Evolutionary conservation across 2,797 vertebrate species (phyloP), one percentile per base, ranked within the genome.

Genomic region (Astyanax mexicanus): DNA sequence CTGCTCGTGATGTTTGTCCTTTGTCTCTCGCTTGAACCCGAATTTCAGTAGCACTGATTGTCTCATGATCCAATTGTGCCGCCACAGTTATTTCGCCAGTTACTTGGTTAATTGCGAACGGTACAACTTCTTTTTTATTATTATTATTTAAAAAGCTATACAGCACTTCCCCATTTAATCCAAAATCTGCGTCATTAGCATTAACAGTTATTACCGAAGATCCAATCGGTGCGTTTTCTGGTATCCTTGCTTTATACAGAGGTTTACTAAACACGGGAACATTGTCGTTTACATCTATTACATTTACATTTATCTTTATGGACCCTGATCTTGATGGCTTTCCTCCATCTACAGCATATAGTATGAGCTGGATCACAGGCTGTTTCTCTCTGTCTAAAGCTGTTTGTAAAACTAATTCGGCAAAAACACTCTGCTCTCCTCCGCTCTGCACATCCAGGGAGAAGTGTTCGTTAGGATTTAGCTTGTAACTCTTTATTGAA

Each of bases 391-490:
- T 90, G 66, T 95, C 93, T 86, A 94, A 83, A 29, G 89, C 75
- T 85, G 90, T 92, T 74, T 91, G 91, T 64, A 93, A 72, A 47
- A 94, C 88, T 5, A 92, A 71, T 19, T 92, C 91, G 0, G 89
- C 69, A 6, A 82, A 84, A 0, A 80, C 35, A n/a, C 69, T 85
- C 0, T 81, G 66, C 0, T 87, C 82, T n/a, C 61, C 85, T 0
- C 83, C 93, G 0, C 79, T 92, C 88, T 91, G 72, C 86, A 88
- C 67, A 88, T 94, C 93, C 3, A 98, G 87, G 0, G 94, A 92
- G 69, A 98, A 98, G 80, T 95, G 85, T 0, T 91, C 86, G 0
- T 92, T 97, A 27, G 88, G 85, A 44, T 93, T 96, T 61, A 97
- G 88, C 64, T 87, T 92, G 65, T 97, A 98, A 3, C 84, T 92